phyloP scores from a whole-genome alignment of 2,888 invertebrate species.

The Itoplectis maculator region DNA sequence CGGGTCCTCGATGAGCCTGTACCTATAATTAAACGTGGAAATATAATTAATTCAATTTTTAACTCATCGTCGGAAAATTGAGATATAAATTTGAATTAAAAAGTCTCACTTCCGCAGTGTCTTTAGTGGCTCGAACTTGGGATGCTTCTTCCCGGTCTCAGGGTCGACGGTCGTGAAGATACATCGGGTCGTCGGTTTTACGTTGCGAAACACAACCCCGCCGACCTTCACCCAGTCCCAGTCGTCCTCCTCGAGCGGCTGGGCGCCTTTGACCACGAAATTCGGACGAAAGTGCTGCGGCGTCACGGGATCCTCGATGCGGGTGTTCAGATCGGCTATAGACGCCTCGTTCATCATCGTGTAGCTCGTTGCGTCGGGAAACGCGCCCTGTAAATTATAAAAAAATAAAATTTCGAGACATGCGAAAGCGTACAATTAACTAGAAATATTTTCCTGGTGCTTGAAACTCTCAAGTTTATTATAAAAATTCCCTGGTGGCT shows the following conservation, averaged over 20 bases:
- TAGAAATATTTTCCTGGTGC: neutral
- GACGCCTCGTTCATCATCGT: slow-evolving; percentile 89
- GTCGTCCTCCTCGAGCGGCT: slow-evolving; percentile 88
- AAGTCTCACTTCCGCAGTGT: slow-evolving; percentile 87
- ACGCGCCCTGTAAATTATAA: slow-evolving; percentile 86
- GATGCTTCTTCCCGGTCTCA: slow-evolving; percentile 87
- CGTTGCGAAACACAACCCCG: slow-evolving; percentile 87
- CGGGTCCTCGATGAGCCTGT: slow-evolving; percentile 83
- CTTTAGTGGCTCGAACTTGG: slow-evolving; percentile 88
- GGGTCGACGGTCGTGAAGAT: slow-evolving; percentile 90
- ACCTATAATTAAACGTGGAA: slow-evolving; percentile 79
- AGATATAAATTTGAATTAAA: too few species aligned
- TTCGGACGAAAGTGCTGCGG: slow-evolving; percentile 89
- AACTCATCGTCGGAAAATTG: too few species aligned
- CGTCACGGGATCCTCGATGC: slow-evolving; percentile 86
- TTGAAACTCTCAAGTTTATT: neutral
- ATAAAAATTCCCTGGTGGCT: neutral
- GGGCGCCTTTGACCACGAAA: slow-evolving; percentile 87
- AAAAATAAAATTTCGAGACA: too few species aligned
- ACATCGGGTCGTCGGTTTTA: slow-evolving; percentile 90
- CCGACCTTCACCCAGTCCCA: slow-evolving; percentile 91
- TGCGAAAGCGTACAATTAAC: too few species aligned
- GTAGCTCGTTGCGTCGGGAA: slow-evolving; percentile 89
- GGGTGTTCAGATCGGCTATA: slow-evolving; percentile 88
- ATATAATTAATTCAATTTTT: neutral